Evolutionary conservation across 2,888 invertebrate species (phyloP).

Genomic region (Cataglyphis cursor): DNA sequence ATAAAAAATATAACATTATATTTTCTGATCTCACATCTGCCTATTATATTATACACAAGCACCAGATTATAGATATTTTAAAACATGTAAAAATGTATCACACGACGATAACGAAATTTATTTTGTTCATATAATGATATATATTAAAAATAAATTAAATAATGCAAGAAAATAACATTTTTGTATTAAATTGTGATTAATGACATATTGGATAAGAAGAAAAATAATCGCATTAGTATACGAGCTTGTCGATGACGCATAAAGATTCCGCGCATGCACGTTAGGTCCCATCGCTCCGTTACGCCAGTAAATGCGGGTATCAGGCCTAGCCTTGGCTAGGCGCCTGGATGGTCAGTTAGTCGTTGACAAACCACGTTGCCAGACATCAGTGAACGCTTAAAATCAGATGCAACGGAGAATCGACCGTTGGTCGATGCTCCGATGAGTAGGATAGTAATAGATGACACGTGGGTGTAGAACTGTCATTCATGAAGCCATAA

Average conservation of each 20-base stretch:
- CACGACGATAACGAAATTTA: background rate
- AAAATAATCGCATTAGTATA: constrained; percentile 7
- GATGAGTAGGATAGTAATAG: background rate
- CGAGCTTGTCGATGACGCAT: constrained; percentile 64
- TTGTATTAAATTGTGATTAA: background rate
- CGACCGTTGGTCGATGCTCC: constrained; percentile 24
- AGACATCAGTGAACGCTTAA: background rate
- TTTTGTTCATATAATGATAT: background rate
- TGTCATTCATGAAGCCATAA: constrained; percentile 28
- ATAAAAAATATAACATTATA: background rate
- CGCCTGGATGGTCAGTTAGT: constrained; percentile 37
- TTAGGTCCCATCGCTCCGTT: background rate
- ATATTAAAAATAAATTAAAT: background rate
- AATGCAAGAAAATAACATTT: background rate
- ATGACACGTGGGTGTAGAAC: constrained; percentile 58
- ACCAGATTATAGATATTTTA: background rate
- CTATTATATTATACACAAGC: background rate
- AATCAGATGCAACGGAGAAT: constrained; percentile 1
- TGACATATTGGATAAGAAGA: background rate
- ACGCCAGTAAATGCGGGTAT: background rate
- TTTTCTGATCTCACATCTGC: background rate
- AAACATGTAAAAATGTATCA: background rate
- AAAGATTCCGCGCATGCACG: constrained; percentile 66
- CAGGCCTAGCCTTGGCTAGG: constrained; percentile 23
- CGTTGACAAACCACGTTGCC: constrained; percentile 61